A percentile compares a stretch with the other conserved stretches of the same genome.
Evolutionary conservation across 92 coral and sea anemone genomes (phyloP).

Genomic region (Diadumene lineata): DNA sequence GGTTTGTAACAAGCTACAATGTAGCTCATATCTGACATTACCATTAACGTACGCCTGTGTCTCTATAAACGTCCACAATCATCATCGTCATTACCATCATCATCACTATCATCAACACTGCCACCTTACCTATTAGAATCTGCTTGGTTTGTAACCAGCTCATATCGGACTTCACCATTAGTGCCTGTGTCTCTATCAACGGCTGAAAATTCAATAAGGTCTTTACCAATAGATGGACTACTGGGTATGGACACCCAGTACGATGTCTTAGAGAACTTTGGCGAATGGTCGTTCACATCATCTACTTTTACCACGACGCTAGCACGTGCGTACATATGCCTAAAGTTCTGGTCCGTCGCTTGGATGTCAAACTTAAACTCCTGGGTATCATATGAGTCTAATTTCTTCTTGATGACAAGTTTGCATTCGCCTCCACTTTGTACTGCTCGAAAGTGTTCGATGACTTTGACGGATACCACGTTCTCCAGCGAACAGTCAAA

Average conservation of each 20-base stretch:
- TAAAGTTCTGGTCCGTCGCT: constrained; percentile 25
- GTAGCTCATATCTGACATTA: too few relatives aligned
- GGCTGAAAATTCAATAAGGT: constrained; percentile 64
- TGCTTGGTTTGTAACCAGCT: constrained; percentile 11
- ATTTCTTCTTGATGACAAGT: constrained; percentile 16
- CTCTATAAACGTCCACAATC: background rate
- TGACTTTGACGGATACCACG: constrained; percentile 23
- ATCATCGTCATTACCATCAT: constrained; percentile 2
- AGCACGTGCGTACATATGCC: constrained; percentile 41
- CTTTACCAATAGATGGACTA: constrained; percentile 53
- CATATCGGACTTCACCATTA: constrained; percentile 76
- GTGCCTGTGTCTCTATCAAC: constrained; percentile 76
- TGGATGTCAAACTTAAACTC: constrained; percentile 43
- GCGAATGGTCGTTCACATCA: constrained; percentile 40
- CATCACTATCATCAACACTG: background rate
- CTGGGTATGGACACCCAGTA: constrained; percentile 46
- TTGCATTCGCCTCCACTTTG: constrained; percentile 32
- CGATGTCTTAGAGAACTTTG: constrained; percentile 27
- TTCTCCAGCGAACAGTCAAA: constrained; percentile 51
- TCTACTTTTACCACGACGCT: constrained; percentile 20
- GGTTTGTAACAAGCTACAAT: too few relatives aligned
- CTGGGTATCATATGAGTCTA: constrained; percentile 30
- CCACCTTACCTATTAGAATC: constrained; percentile 30
- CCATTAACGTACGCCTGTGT: background rate
- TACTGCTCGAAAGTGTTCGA: constrained; percentile 19